Conservation (phyloP, 92 coral and sea anemone species). For the Porites divaricata region DNA sequence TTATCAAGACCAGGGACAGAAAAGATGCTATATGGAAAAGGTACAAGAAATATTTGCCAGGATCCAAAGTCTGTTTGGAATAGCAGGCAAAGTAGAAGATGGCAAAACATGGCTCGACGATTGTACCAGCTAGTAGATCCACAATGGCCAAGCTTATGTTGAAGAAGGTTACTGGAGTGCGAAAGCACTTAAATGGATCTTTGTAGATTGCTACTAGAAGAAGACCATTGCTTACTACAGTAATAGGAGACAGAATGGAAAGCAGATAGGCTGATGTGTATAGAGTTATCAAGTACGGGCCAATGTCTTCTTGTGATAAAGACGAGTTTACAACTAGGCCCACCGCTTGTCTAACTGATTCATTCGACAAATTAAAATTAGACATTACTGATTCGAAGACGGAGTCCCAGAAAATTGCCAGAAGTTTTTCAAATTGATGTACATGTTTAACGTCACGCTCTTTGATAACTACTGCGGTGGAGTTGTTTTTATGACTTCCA, state of each 20-base stretch:
- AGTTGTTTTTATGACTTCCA: too few species aligned
- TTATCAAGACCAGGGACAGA: slow-evolving; percentile 59
- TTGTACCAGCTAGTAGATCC: slow-evolving; percentile 72
- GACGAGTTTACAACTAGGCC: slow-evolving; percentile 11
- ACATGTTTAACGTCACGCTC: not conserved
- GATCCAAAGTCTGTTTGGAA: slow-evolving; percentile 14
- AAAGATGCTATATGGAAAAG: slow-evolving; percentile 41
- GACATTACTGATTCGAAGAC: not conserved
- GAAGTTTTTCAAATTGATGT: not conserved
- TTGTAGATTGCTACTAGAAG: slow-evolving; percentile 69
- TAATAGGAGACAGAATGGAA: slow-evolving; percentile 70
- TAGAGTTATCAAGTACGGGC: slow-evolving; percentile 50
- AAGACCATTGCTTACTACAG: slow-evolving; percentile 73
- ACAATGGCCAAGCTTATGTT: slow-evolving; percentile 72
- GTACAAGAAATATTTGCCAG: slow-evolving; percentile 24
- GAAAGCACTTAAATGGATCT: slow-evolving; percentile 82
- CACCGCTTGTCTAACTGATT: not conserved
- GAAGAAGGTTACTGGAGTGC: slow-evolving; percentile 79
- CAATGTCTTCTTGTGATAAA: slow-evolving; percentile 5
- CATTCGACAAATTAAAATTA: slow-evolving; percentile 8
- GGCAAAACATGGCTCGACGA: slow-evolving; percentile 79
- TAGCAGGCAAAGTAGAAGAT: slow-evolving; percentile 55
- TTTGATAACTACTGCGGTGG: not conserved
- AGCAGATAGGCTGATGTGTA: slow-evolving; percentile 62
- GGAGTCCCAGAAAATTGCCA: not conserved